Conservation (phyloP, 2,888 invertebrate species). For the Unio pictorum region DNA sequence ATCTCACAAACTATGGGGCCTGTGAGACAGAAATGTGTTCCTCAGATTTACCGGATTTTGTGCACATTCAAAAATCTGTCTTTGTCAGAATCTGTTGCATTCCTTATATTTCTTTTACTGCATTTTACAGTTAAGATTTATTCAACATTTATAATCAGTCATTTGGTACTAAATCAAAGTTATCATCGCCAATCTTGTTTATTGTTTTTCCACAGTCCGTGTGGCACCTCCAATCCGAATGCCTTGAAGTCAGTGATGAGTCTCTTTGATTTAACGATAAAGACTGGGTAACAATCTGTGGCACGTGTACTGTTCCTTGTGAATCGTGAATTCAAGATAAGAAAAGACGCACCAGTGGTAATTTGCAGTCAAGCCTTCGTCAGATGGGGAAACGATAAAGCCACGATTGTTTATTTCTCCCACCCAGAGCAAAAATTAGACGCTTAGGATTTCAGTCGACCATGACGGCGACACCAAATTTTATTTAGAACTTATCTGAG, state of each 20-base stretch:
- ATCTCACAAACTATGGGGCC: no score
- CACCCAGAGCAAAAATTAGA: not conserved
- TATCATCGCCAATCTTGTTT: slow-evolving; percentile 1
- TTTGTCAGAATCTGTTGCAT: no score
- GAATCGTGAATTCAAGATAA: not conserved
- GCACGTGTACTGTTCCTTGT: not conserved
- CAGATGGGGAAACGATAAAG: not conserved
- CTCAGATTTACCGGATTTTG: no score
- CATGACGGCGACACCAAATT: not conserved
- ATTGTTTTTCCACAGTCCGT: not conserved
- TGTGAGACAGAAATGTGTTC: no score
- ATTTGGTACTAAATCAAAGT: not conserved
- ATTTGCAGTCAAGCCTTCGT: slow-evolving; percentile 1
- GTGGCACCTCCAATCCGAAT: slow-evolving; percentile 1
- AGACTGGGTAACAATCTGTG: not conserved
- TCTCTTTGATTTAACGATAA: not conserved
- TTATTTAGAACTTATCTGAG: not conserved
- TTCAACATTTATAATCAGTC: no score
- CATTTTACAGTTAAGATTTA: no score
- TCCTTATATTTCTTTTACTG: no score
- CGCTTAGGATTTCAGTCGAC: not conserved
- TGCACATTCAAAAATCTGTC: no score
- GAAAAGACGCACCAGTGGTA: not conserved
- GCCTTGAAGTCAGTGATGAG: not conserved
- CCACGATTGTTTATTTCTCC: not conserved